phyloP scores from a whole-genome alignment of 2,888 invertebrate genomes.

The Apotomis turbidana region DNA sequence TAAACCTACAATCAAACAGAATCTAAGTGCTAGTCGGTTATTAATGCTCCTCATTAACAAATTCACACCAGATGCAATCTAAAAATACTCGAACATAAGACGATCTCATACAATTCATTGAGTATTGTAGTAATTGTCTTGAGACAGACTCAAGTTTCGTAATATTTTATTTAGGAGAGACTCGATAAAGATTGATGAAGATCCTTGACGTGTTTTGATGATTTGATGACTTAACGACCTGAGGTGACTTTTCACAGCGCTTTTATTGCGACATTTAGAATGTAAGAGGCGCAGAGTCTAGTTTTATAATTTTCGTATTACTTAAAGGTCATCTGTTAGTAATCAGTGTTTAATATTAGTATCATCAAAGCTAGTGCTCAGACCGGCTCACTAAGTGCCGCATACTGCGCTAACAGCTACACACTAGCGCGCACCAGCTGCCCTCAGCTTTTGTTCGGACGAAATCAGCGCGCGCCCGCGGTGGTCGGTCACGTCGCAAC shows the following conservation, averaged over 20 bases:
- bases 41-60: too few species aligned
- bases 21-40: too few species aligned
- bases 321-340: slow-evolving; percentile 24
- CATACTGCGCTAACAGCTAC: too few species aligned
- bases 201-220: slow-evolving; percentile 10
- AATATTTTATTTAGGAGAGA: slow-evolving; percentile 1
- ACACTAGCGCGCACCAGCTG: too few species aligned
- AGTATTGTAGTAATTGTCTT: slow-evolving; percentile 1
- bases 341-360: slow-evolving; percentile 4
- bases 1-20: too few species aligned
- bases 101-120: too few species aligned
- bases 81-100: too few species aligned
- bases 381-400: too few species aligned
- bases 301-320: slow-evolving; percentile 12
- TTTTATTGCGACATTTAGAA: slow-evolving; percentile 32
- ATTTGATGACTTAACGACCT: background rate
- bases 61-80: too few species aligned
- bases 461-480: too few species aligned
- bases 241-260: slow-evolving; percentile 10
- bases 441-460: too few species aligned
- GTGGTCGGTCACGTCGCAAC: too few species aligned
- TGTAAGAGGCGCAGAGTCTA: slow-evolving; percentile 19
- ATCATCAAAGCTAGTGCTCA: background rate
- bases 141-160: background rate
- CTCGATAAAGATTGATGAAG: slow-evolving; percentile 10